Conservation (phyloP, 2,113 vertebrate genomes). For the Myiagra hebetior region DNA sequence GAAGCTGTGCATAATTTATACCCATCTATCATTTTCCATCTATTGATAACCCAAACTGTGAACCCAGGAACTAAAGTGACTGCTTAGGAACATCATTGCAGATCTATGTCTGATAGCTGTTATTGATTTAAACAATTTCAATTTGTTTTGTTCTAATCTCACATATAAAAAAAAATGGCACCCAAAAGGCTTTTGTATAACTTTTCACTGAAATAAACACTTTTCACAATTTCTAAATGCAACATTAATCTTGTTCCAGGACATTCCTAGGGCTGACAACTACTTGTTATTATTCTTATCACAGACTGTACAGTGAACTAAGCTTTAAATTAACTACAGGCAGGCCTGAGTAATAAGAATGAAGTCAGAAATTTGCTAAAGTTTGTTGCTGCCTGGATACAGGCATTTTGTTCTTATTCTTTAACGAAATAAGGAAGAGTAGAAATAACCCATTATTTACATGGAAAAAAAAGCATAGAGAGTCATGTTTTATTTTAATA, state of each 20-base stretch:
- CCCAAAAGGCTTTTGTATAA: neutral
- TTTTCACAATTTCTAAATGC: neutral
- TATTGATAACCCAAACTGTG: neutral
- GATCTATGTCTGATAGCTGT: neutral
- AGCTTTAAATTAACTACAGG: neutral
- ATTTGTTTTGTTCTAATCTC: conserved; percentile 6
- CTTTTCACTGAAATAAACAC: neutral
- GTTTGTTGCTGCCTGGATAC: neutral
- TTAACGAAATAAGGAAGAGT: neutral
- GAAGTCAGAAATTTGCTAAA: neutral
- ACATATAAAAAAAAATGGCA: neutral
- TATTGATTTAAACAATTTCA: conserved; percentile 14
- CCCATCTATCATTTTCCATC: neutral
- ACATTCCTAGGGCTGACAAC: neutral
- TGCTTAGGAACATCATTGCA: neutral
- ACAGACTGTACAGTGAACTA: neutral
- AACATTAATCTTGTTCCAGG: neutral
- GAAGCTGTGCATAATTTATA: conserved; percentile 47
- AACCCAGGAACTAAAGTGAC: neutral
- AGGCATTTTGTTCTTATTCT: neutral
- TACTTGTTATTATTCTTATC: conserved; percentile 4
- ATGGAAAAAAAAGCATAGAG: fast-evolving
- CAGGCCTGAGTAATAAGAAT: neutral
- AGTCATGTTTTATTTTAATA: neutral
- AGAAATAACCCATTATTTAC: neutral